A percentile compares a stretch with the other conserved stretches of the same genome.
Evolutionary conservation across 53 echinoderm and acorn worm species (phyloP).

Genomic region (Stichopus horrens): DNA sequence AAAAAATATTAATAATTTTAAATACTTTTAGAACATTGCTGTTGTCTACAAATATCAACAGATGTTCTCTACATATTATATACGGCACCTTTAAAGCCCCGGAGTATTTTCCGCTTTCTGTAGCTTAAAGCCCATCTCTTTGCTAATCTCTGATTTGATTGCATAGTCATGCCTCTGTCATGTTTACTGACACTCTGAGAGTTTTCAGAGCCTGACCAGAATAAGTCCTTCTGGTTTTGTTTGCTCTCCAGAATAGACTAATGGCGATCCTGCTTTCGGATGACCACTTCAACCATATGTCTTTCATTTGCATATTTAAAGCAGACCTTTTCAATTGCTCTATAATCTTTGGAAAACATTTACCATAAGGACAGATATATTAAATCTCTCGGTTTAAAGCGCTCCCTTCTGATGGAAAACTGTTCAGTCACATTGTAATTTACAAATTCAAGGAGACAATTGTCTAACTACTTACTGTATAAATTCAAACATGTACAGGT

Average conservation of each 20-base stretch:
- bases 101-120: not conserved
- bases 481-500: too few species aligned
- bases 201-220: constrained; percentile 26
- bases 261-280: not conserved
- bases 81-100: not conserved
- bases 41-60: too few species aligned
- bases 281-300: not conserved
- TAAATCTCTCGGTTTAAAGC: too few species aligned
- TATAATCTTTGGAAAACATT: too few species aligned
- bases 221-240: constrained; percentile 2
- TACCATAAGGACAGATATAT: too few species aligned
- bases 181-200: constrained; percentile 27
- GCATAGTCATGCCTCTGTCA: constrained; percentile 27
- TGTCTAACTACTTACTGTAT: too few species aligned
- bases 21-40: too few species aligned
- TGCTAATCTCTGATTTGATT: constrained; percentile 12
- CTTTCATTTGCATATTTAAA: constrained; percentile 1
- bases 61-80: too few species aligned
- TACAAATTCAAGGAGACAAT: too few species aligned
- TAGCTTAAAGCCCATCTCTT: not conserved
- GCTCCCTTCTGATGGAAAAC: too few species aligned
- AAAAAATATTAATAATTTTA: too few species aligned
- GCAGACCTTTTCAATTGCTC: not conserved
- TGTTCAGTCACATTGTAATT: too few species aligned
- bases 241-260: constrained; percentile 6